Base-by-base conservation (phyloP, 2,797 vertebrate genomes). In the Poeciliopsis presidionis region DNA sequence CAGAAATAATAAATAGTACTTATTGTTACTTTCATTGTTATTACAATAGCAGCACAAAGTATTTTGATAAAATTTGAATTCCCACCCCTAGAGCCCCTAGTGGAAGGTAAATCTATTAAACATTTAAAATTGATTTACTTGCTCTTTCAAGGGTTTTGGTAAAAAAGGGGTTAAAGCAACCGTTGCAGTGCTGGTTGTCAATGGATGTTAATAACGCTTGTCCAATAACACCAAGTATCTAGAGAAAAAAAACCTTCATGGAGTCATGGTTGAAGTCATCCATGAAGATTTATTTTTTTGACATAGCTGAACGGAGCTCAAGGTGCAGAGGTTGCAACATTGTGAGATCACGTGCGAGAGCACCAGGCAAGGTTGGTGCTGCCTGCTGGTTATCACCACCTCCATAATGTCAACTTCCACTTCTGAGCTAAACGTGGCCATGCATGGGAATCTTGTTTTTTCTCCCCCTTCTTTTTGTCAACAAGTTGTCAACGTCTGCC, bases 181-280 rank as follows among this genome's bases (percentile, higher is more conserved):
- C 81, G 5, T 82, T 86, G 84, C 76, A 81, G 87, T 18, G 61
- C 90, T 85, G 89, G 90, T 86, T 94, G 88, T 90, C 86, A 88
- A 93, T 93, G 88, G 91, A 92, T 90, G 92, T 88, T 88, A 90
- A 92, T 93, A 93, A 92, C 91, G 89, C 77, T 79, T 90, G 82
- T 84, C 87, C 87, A 89, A 70, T 25, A 88, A 93, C 93, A 94
- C 91, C 86, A 91, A 95, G 94, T 90, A 92, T 89, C 12, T 82
- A 84, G 77, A 88, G 84, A 91, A 81, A 91, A 92, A 91, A 73
- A 91, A 88, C 91, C 18, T 30, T 88, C 91, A 33, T 84, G 33
- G 85, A 53, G 86, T 33, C 30, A 33, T 63, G 28, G 30, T 81
- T 81, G 72, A 75, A 92, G 80, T 87, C 86, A 91, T 80, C 73